A percentile compares a stretch with the other conserved stretches of the same genome.
Evolutionary conservation across 2,113 vertebrate species (phyloP).

Genomic region (Rhineura floridana): DNA sequence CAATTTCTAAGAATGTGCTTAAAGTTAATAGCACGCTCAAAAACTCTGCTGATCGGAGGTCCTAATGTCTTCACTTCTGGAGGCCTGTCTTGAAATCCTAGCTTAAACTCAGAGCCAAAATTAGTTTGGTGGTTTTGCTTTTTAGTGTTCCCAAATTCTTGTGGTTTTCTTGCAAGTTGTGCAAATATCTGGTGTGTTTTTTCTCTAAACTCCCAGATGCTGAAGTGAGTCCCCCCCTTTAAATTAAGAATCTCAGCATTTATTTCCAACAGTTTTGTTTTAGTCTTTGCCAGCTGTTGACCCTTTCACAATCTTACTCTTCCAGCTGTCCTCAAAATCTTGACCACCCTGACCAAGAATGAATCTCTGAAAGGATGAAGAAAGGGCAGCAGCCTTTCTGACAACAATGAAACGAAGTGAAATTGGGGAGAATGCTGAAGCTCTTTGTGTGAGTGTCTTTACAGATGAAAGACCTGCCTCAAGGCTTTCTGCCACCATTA

Average conservation of each 20-base stretch:
- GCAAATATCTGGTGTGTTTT: not conserved
- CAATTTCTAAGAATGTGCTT: not conserved
- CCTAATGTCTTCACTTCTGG: conserved; percentile 22
- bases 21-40: not conserved
- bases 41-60: not conserved
- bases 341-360: not conserved
- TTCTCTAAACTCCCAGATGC: conserved; percentile 5
- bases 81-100: conserved; percentile 28
- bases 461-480: not conserved
- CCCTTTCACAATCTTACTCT: not conserved
- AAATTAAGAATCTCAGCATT: not conserved
- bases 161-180: conserved; percentile 21
- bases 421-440: not conserved
- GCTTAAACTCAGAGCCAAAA: conserved; percentile 31
- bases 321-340: not conserved
- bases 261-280: not conserved
- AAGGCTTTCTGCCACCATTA: not conserved
- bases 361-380: not conserved
- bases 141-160: conserved; percentile 33
- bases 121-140: conserved; percentile 23
- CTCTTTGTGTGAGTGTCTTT: not conserved
- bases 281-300: not conserved
- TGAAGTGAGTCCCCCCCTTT: not conserved
- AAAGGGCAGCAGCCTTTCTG: not conserved
- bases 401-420: not conserved